A percentile compares a stretch with the other conserved stretches of the same genome.
Evolutionary conservation across 2,888 invertebrate genomes (phyloP).

Genomic region (Ormyrus rosae): DNA sequence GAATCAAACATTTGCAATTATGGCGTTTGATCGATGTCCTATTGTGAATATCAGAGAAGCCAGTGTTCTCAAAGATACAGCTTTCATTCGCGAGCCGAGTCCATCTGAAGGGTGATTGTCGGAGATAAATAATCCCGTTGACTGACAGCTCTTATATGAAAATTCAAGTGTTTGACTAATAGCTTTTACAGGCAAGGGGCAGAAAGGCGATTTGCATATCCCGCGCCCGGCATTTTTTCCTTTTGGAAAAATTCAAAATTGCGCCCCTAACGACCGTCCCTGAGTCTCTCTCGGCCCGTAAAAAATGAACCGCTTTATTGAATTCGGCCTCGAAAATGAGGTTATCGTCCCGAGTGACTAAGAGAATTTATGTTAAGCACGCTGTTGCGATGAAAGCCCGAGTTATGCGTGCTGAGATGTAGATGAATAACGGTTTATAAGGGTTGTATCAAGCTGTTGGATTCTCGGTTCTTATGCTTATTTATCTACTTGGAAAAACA

Average conservation of each 20-base stretch:
- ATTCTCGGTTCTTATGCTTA: not conserved
- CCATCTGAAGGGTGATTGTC: slow-evolving; percentile 61
- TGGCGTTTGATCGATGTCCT: slow-evolving; percentile 53
- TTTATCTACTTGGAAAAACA: too few relatives aligned
- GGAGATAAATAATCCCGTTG: slow-evolving; percentile 68
- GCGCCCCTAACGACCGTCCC: too few relatives aligned
- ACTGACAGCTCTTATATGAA: slow-evolving; percentile 72
- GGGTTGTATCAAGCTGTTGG: not conserved
- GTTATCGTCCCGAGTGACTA: not conserved
- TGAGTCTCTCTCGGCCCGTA: not conserved
- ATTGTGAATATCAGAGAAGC: slow-evolving; percentile 31
- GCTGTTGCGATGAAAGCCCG: not conserved
- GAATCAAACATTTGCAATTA: slow-evolving; percentile 56
- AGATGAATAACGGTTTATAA: slow-evolving; percentile 10
- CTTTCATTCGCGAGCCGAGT: not conserved
- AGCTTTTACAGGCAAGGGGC: slow-evolving; percentile 52
- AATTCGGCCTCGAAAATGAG: not conserved
- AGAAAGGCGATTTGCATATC: not conserved
- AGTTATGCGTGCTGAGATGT: not conserved
- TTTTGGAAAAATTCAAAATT: too few relatives aligned
- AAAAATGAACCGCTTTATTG: slow-evolving; percentile 4
- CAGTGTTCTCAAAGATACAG: slow-evolving; percentile 2
- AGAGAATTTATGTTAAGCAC: not conserved
- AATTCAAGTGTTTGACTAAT: slow-evolving; percentile 71
- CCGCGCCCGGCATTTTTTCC: not conserved